Base-by-base conservation (phyloP, 2,888 invertebrate genomes). In the Lucinisca nassula region DNA sequence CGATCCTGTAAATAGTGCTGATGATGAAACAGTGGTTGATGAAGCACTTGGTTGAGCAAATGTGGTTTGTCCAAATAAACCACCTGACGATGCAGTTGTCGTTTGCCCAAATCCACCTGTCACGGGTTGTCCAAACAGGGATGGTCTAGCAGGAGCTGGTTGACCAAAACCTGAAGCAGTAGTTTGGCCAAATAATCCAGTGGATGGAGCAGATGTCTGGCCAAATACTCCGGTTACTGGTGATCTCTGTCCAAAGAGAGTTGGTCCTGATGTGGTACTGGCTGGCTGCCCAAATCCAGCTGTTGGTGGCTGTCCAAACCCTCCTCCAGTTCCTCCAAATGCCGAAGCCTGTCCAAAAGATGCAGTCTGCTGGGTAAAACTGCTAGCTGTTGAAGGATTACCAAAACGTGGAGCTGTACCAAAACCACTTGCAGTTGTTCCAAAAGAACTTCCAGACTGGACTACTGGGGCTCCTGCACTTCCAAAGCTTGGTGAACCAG, bases 221-320 rank as follows among this genome's bases (percentile, higher is more conserved):
- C 55, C n/a, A 55, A 55, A 55, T 55, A 24, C 61, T 51, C 51
- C 21, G 0, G 21, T 17, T 37, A 30, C 58, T 38, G n/a, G 35
- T 4, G 78, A 67, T 12, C 38, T 27, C 21, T 32, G 30, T 77
- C 77, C 77, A 58, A 58, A 32, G 4, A 32, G 10, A 67, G 32
- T 14, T 75, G 81, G 49, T 67, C 76, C 51, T 67, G 70, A 40
- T 24, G 45, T 24, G 51, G 82, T 72, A 35, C 10, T 12, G 10
- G 32, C 17, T 67, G 35, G 12, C n/a, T 67, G 67, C 21, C 67
- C 67, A 67, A 67, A 67, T 30, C 12, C 67, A 35, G 67, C 17
- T 32, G 70, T 24, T 49, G 24, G 72, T 55, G 24, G 45, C 45
- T 67, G 67, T 40, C 79, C 79, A 80, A 80, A 80, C 1, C n/a